Evolutionary conservation across 2,113 vertebrate genomes (phyloP).

Genomic region (Eolophus roseicapilla): DNA sequence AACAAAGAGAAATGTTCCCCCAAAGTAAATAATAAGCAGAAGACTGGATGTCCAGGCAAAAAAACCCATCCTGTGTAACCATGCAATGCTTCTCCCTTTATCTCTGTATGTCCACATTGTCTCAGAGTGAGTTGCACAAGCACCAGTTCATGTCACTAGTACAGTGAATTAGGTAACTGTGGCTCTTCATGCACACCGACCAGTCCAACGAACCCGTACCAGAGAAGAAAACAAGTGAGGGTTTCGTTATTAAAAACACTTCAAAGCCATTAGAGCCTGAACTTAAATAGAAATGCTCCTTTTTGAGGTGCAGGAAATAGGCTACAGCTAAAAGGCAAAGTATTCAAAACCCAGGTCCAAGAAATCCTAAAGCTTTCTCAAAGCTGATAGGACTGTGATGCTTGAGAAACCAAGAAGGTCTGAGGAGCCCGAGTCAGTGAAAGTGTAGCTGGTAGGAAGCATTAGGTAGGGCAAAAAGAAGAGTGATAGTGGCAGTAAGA

Average conservation of each 20-base stretch:
- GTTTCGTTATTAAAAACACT: neutral
- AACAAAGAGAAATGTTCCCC: neutral
- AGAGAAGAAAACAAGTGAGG: neutral
- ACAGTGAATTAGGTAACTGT: neutral
- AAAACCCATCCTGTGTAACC: neutral
- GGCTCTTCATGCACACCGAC: neutral
- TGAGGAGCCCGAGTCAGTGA: neutral
- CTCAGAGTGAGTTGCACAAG: neutral
- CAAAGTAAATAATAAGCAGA: neutral
- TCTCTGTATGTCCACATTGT: neutral
- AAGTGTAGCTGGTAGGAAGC: neutral
- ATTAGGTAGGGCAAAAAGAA: neutral
- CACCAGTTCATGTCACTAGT: rapidly evolving
- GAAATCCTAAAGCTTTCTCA: neutral
- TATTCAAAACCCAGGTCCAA: neutral
- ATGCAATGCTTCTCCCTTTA: neutral
- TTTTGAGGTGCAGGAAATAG: neutral
- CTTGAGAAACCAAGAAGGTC: neutral
- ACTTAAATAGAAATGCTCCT: neutral
- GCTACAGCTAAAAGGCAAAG: neutral
- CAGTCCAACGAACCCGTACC: neutral
- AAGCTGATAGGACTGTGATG: neutral
- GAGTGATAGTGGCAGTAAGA: neutral
- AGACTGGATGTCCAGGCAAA: neutral
- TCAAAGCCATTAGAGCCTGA: neutral